Evolutionary conservation across 2,888 invertebrate species (phyloP).

Genomic region (Sarcophaga carnaria): DNA sequence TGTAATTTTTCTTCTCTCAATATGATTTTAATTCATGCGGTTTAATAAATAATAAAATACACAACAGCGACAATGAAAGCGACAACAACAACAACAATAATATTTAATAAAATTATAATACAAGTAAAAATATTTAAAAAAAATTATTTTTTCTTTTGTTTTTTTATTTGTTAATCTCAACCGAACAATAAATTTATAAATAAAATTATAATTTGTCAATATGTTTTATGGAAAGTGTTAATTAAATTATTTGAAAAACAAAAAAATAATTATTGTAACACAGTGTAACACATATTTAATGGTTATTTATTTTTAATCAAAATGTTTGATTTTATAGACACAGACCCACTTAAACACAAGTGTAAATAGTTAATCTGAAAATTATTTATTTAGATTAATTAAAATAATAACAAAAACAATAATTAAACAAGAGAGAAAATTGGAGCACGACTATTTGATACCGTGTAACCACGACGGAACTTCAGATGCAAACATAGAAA

Average conservation of each 20-base stretch:
- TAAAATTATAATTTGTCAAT: neutral
- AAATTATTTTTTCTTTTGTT: neutral
- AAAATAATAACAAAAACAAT: neutral
- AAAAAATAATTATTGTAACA: neutral
- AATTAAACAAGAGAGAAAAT: neutral
- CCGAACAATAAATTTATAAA: neutral
- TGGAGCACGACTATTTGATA: too few relatives aligned
- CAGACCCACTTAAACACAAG: neutral
- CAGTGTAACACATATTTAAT: slow-evolving; percentile 6
- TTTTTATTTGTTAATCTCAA: neutral
- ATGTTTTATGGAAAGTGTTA: slow-evolving; percentile 43
- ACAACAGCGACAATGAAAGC: neutral
- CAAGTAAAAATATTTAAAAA: slow-evolving; percentile 6
- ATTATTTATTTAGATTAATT: slow-evolving; percentile 34
- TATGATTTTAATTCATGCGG: slow-evolving; percentile 38
- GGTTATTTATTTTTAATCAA: slow-evolving; percentile 19
- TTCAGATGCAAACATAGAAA: too few relatives aligned
- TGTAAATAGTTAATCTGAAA: neutral
- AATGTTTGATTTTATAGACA: neutral
- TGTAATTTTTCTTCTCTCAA: neutral
- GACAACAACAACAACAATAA: neutral
- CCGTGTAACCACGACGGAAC: too few relatives aligned
- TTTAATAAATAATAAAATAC: slow-evolving; percentile 7
- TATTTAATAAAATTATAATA: neutral
- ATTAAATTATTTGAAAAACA: slow-evolving; percentile 47